These are phyloP conservation scores for Arnoldichthys spilopterus DNA, from an alignment of 2,797 vertebrate species.

Conservation along the genomic window DNA sequence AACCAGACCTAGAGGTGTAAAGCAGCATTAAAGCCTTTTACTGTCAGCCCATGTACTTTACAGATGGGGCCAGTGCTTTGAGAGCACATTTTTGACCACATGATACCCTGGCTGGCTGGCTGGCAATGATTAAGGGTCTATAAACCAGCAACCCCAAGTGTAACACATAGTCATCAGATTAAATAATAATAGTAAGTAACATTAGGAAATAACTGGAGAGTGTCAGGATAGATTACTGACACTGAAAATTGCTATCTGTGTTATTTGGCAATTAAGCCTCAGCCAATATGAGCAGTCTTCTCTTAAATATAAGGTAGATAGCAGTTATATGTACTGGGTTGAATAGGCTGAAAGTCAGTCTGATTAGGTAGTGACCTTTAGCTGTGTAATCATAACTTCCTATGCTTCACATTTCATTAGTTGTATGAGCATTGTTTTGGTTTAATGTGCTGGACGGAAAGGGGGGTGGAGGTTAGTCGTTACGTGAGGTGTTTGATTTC, in stretches of 20 bases:
- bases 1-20: not conserved
- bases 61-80: slow-evolving; percentile 4
- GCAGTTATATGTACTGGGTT: not conserved
- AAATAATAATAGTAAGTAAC: not conserved
- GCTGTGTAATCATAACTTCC: not conserved
- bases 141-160: slow-evolving; percentile 1
- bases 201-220: slow-evolving; percentile 11
- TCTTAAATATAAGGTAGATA: not conserved
- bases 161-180: not conserved
- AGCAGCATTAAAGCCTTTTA: not conserved
- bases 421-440: not conserved
- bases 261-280: not conserved
- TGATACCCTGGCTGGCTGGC: slow-evolving; percentile 13
- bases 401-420: not conserved
- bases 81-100: slow-evolving; percentile 21
- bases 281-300: not conserved
- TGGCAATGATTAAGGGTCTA: not conserved
- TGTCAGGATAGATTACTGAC: not conserved
- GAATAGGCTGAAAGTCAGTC: not conserved
- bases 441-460: not conserved
- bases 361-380: not conserved
- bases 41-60: not conserved
- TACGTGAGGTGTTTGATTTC: not conserved
- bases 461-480: not conserved
- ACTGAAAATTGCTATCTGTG: slow-evolving; percentile 2